Evolutionary conservation across 2,888 invertebrate genomes (phyloP).

Genomic region (Embidobia sp.): DNA sequence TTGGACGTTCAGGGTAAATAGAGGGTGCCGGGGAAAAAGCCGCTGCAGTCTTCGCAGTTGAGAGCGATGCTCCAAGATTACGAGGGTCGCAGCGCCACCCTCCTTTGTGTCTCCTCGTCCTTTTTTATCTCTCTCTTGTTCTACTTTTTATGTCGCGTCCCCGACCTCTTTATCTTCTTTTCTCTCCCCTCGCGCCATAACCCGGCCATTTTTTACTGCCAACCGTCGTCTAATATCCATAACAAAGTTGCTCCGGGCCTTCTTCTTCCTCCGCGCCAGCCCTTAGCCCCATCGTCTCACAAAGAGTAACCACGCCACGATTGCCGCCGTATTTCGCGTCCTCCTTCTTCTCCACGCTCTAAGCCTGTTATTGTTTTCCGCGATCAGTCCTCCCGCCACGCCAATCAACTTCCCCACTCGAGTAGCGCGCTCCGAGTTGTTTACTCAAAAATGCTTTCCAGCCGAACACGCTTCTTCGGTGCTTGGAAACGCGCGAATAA

Average conservation of each 20-base stretch:
- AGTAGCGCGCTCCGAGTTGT: too few species aligned
- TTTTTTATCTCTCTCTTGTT: conserved; percentile 50
- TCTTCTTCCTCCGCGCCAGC: conserved; percentile 37
- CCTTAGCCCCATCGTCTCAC: conserved; percentile 63
- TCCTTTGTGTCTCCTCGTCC: conserved; percentile 46
- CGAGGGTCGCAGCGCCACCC: conserved; percentile 56
- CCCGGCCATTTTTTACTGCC: conserved; percentile 58
- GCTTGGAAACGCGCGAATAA: too few species aligned
- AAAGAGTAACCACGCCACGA: conserved; percentile 48
- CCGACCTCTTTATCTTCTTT: conserved; percentile 55
- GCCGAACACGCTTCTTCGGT: too few species aligned
- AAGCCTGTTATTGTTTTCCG: conserved; percentile 38
- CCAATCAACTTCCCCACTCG: too few species aligned
- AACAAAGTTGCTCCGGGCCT: conserved; percentile 56
- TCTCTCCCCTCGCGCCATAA: conserved; percentile 32
- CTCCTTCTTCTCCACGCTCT: too few species aligned
- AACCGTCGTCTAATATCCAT: conserved; percentile 63
- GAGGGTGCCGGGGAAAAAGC: conserved; percentile 51
- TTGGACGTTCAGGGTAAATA: conserved; percentile 61
- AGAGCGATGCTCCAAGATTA: conserved; percentile 60
- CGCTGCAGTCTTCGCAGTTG: conserved; percentile 22
- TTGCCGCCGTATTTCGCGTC: conserved; percentile 29
- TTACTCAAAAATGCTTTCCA: too few species aligned
- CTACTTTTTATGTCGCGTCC: conserved; percentile 48
- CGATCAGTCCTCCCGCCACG: too few species aligned